Conservation (phyloP, 2,113 vertebrate genomes). For the Atherinomorus stipes region DNA sequence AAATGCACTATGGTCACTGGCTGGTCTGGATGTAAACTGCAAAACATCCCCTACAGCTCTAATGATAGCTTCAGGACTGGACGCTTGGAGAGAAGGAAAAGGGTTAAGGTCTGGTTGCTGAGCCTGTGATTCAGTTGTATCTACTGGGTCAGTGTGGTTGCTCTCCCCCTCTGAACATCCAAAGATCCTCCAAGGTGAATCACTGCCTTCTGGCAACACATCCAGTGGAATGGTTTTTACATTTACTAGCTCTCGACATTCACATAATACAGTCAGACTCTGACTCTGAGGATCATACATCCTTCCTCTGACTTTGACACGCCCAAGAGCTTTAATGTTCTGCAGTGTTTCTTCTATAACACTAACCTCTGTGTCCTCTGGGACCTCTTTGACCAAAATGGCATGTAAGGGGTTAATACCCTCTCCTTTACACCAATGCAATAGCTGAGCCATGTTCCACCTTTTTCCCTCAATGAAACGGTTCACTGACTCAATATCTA, state of each 20-base stretch:
- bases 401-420: not conserved
- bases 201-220: not conserved
- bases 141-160: too few species aligned
- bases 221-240: not conserved
- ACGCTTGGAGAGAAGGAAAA: not conserved
- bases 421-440: not conserved
- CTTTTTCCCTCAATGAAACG: too few species aligned
- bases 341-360: not conserved
- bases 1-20: not conserved
- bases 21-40: not conserved
- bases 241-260: not conserved
- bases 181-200: not conserved
- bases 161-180: not conserved
- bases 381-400: conserved; percentile 1
- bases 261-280: not conserved
- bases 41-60: conserved; percentile 3
- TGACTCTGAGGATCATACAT: not conserved
- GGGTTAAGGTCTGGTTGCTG: not conserved
- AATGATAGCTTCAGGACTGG: not conserved
- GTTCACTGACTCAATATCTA: too few species aligned
- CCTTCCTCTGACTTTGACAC: not conserved
- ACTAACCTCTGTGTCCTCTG: not conserved
- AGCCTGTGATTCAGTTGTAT: too few species aligned
- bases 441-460: too few species aligned
- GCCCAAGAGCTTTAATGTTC: not conserved